phyloP scores from a whole-genome alignment of 2,888 invertebrate species.

The Drosophila kanekoi region DNA sequence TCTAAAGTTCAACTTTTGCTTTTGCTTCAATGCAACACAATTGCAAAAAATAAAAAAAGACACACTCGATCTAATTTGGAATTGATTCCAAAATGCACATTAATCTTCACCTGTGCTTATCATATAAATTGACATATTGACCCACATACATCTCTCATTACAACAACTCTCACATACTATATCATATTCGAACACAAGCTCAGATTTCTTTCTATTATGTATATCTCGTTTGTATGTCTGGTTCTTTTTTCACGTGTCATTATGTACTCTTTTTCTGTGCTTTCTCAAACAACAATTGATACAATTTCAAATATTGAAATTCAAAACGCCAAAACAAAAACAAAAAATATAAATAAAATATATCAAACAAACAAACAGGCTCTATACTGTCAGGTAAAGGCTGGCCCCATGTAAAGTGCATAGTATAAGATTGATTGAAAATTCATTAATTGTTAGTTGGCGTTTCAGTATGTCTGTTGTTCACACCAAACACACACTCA shows the following conservation, averaged over 20 bases:
- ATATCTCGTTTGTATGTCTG: conserved; percentile 46
- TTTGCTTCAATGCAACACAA: conserved; percentile 72
- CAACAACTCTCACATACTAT: conserved; percentile 23
- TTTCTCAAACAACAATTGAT: conserved; percentile 42
- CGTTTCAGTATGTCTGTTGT: conserved; percentile 77
- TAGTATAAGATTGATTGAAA: conserved; percentile 62
- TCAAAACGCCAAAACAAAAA: conserved; percentile 27
- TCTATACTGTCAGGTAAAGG: conserved; percentile 85
- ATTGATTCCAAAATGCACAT: conserved; percentile 31
- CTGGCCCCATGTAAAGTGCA: conserved; percentile 56
- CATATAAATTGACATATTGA: conserved; percentile 76
- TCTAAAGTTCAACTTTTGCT: conserved; percentile 42
- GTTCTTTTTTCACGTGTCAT: conserved; percentile 55
- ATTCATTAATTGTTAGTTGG: conserved; percentile 75
- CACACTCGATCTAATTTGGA: conserved; percentile 36
- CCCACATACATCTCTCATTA: conserved; percentile 38
- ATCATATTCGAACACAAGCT: conserved; percentile 40
- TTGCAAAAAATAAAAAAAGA: conserved; percentile 27
- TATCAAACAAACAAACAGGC: conserved; percentile 73
- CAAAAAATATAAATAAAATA: neutral
- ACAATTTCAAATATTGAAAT: conserved; percentile 52
- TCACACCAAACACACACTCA: conserved; percentile 27
- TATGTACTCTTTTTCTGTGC: conserved; percentile 66
- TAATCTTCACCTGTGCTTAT: conserved; percentile 51
- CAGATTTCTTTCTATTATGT: conserved; percentile 35